These are phyloP conservation scores for Lophura nycthemera DNA, from an alignment of 2,113 vertebrate species.

Conservation along the genomic window DNA sequence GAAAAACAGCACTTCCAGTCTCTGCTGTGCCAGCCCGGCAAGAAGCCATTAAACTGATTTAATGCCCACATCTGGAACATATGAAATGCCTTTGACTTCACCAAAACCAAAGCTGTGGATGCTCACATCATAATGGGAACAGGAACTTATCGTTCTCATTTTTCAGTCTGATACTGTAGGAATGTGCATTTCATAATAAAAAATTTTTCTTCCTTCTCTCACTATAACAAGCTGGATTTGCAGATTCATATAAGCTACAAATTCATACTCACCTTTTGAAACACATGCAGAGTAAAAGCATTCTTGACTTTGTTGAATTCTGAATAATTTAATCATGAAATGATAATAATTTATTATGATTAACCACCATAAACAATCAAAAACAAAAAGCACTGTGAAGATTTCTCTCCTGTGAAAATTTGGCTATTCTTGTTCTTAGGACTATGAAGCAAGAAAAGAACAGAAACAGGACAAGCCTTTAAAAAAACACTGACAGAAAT, in stretches of 20 bases:
- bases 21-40: not conserved
- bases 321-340: not conserved
- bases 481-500: not conserved
- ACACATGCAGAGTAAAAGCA: not conserved
- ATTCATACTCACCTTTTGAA: not conserved
- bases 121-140: rapidly evolving
- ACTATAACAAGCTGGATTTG: not conserved
- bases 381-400: not conserved
- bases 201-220: not conserved
- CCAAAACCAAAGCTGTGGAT: not conserved
- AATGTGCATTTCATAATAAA: not conserved
- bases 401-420: not conserved
- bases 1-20: not conserved
- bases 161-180: not conserved
- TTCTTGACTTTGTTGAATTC: not conserved
- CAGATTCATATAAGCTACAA: not conserved
- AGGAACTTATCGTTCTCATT: not conserved
- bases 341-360: not conserved
- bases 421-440: not conserved
- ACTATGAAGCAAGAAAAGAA: not conserved
- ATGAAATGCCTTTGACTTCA: not conserved
- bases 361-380: not conserved
- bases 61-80: not conserved
- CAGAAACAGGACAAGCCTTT: not conserved
- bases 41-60: not conserved